Evolutionary conservation across 2,888 invertebrate species (phyloP), one percentile per base, ranked within the genome.

Genomic region (Leptarthrus brevirostris): DNA sequence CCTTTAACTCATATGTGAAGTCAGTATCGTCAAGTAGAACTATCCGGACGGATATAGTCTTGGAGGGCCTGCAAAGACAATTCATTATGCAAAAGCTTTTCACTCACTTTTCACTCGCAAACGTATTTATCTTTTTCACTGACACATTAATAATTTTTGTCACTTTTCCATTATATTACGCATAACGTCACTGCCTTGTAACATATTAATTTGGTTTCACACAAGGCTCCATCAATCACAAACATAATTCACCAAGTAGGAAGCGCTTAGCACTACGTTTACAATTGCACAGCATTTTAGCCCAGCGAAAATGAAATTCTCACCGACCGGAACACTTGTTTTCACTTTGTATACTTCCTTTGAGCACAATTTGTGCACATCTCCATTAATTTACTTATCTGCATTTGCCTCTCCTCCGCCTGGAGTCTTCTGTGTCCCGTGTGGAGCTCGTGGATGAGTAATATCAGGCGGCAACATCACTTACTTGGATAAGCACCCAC

Each of bases 1-100:
- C 95, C 91, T 93, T 92, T 81, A 95, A 90, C 86, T 96, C 96
- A 83, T 95, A 94, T 78, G 95, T 88, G 77, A 96, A 90, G 83
- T 96, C 95, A 81, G 95, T 91, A 83, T 95, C 95, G 84, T 96
- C 96, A 80, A 96, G 89, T 79, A 96, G 89, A 81, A 96, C 91
- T 80, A 96, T 93, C 86, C 95, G 94, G 86, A 85, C 85, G 81
- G 85, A 81, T 82, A 85, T 83, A 78, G 83, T 85, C 81, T 84
- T 85, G 76, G 85, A 84, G 73, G 85, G 84, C 79, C 85, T 81
- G 77, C 85, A 85, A 75, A 85, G 81, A 78, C 85, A 85, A 82
- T 85, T 83, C 85, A 85, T 85, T 75, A 22, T 71, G 53, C 36
- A 52, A 5, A 24, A 14, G 5, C 26, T 12, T 6, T 14, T 47